Evolutionary conservation across 2,113 vertebrate species (phyloP).

Genomic region (Progne subis): DNA sequence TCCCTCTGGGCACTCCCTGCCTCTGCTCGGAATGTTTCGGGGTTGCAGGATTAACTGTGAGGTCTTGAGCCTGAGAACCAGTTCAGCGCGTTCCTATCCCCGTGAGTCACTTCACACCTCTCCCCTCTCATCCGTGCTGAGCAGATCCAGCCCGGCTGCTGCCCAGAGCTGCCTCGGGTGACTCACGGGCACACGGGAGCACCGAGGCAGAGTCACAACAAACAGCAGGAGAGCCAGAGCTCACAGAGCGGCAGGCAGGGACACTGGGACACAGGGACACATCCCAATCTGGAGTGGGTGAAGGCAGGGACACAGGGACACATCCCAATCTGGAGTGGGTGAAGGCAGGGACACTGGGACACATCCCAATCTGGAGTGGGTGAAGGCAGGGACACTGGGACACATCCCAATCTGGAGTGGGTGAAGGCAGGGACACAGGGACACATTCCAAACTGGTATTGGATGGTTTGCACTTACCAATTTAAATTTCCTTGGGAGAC

Average conservation of each 20-base stretch:
- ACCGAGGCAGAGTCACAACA: neutral
- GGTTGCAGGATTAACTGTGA: neutral
- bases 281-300: neutral
- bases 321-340: neutral
- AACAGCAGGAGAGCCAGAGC: rapidly evolving
- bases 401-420: no score
- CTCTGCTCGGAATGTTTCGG: neutral
- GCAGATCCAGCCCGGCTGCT: neutral
- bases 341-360: no score
- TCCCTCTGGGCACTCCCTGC: neutral
- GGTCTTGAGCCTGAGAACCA: neutral
- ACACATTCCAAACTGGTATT: no score
- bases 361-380: neutral
- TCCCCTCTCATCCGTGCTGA: neutral
- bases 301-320: neutral
- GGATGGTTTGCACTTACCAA: neutral
- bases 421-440: no score
- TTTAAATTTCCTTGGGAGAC: neutral
- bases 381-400: neutral
- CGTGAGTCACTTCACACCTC: neutral
- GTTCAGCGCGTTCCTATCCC: neutral
- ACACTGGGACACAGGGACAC: neutral
- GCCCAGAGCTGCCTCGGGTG: rapidly evolving
- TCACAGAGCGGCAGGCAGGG: neutral
- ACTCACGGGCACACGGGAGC: neutral